phyloP scores from a whole-genome alignment of 2,113 vertebrate species.

The Taxidea taxus region DNA sequence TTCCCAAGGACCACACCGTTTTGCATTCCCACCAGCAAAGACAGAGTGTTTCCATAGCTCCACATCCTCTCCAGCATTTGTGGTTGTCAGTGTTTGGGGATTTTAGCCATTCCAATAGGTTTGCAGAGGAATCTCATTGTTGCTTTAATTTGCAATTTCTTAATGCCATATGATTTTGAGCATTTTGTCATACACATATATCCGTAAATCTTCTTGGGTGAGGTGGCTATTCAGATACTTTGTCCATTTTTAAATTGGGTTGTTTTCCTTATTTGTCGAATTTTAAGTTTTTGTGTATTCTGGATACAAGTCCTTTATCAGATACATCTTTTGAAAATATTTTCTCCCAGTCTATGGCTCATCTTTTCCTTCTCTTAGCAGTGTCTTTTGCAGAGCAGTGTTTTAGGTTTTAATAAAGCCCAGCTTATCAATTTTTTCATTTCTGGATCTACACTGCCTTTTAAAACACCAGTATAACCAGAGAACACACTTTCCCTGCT shows the following conservation, averaged over 20 bases:
- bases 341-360: neutral
- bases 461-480: neutral
- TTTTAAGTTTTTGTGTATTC: neutral
- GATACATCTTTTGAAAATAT: neutral
- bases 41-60: fast-evolving
- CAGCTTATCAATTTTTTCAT: neutral
- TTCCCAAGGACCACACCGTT: neutral
- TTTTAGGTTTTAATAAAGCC: neutral
- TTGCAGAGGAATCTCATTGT: fast-evolving
- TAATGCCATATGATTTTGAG: fast-evolving
- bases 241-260: neutral
- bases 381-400: neutral
- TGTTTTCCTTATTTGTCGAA: neutral
- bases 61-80: neutral
- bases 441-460: neutral
- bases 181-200: neutral
- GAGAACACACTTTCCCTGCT: neutral
- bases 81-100: neutral
- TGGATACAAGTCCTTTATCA: neutral
- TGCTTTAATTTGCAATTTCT: neutral
- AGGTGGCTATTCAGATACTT: neutral
- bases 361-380: neutral
- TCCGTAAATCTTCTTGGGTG: neutral
- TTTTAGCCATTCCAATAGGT: neutral
- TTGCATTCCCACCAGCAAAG: neutral